A percentile compares a stretch with the other conserved stretches of the same genome.
phyloP scores from a whole-genome alignment of 1,140 invertebrate genomes.

The Chymomyza costata region DNA sequence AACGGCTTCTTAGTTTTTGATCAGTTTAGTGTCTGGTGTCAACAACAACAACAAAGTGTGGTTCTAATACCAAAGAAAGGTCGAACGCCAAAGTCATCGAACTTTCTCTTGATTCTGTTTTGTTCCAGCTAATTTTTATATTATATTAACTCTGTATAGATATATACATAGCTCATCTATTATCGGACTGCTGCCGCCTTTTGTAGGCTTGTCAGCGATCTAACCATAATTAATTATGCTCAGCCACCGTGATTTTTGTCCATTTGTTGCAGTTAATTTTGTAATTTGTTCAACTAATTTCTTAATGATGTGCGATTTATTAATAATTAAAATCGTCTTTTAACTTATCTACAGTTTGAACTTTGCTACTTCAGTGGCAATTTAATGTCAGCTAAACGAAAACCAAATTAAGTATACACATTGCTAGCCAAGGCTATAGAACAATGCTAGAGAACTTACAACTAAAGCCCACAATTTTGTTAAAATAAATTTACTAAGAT shows the following conservation, averaged over 20 bases:
- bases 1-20: slow-evolving; percentile 69
- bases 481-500: slow-evolving; percentile 37
- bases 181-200: no score
- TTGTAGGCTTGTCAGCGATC: slow-evolving; percentile 13
- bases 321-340: not conserved
- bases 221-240: slow-evolving; percentile 40
- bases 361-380: no score
- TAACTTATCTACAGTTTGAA: no score
- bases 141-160: no score
- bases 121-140: slow-evolving; percentile 59
- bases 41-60: slow-evolving; percentile 49
- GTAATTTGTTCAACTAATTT: no score
- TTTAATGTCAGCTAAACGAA: no score
- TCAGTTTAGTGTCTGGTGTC: no score
- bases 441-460: slow-evolving; percentile 24
- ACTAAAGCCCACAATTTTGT: slow-evolving; percentile 20
- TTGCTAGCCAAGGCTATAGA: slow-evolving; percentile 8
- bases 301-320: not conserved
- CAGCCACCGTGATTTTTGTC: not conserved
- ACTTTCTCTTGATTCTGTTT: slow-evolving; percentile 56
- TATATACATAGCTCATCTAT: no score
- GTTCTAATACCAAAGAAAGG: slow-evolving; percentile 65
- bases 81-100: slow-evolving; percentile 59
- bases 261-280: slow-evolving; percentile 13
- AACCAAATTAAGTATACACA: slow-evolving; percentile 20